phyloP scores from a whole-genome alignment of 1,140 invertebrate species.

The Drosophila sulfurigaster region DNA sequence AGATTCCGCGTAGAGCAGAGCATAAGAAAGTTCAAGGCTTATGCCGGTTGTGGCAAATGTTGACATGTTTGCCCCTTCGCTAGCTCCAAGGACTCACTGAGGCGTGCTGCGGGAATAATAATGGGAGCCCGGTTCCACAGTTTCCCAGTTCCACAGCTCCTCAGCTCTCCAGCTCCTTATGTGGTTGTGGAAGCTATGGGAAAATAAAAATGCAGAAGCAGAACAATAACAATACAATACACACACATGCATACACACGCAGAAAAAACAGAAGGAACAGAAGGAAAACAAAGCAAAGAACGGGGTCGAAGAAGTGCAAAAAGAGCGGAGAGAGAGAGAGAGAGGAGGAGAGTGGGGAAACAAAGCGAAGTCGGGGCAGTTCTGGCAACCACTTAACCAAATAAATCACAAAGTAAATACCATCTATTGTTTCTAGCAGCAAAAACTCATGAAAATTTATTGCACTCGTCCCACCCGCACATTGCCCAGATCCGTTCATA shows the following conservation, averaged over 20 bases:
- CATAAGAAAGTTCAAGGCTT: constrained; percentile 58
- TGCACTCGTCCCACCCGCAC: constrained; percentile 34
- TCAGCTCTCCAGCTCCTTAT: constrained; percentile 7
- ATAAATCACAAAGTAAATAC: constrained; percentile 72
- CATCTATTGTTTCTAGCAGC: constrained; percentile 66
- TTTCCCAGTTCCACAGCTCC: constrained; percentile 10
- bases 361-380: not conserved
- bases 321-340: not conserved
- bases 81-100: constrained; percentile 50
- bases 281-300: constrained; percentile 28
- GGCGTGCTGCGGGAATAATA: constrained; percentile 63
- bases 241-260: constrained; percentile 7
- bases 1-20: not conserved
- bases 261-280: constrained; percentile 10
- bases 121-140: constrained; percentile 43
- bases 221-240: constrained; percentile 8
- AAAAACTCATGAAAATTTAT: constrained; percentile 71
- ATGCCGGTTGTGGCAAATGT: constrained; percentile 58
- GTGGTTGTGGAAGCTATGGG: constrained; percentile 16
- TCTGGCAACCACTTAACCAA: constrained; percentile 65
- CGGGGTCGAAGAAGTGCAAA: not conserved
- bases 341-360: not conserved
- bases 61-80: constrained; percentile 58
- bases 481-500: not conserved
- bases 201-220: constrained; percentile 52